Evolutionary conservation across 1,140 invertebrate genomes (phyloP), one percentile per base, ranked within the genome.

Genomic region (Coboldia fuscipes): DNA sequence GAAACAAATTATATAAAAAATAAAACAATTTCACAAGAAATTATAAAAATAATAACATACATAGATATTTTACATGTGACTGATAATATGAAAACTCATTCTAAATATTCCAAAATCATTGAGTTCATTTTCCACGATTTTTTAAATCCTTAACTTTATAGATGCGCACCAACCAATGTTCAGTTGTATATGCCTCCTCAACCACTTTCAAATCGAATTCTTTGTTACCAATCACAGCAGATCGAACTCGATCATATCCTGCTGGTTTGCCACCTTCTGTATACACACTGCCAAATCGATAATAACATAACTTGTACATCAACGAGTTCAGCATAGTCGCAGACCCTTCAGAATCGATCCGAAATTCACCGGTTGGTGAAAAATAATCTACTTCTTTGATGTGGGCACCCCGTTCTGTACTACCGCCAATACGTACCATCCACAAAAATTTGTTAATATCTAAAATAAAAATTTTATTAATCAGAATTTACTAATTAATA

Each of bases 371-470:
- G 38, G 73, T 75, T 1, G 82, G 66, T 21, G 86, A 90, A 61
- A 93, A 97, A 56, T 97, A 97, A 63, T 97, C 89, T 49, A 74
- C 75, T 60, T 97, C 93, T 48, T 88, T 84, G 45, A 97, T 97
- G 51, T 96, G 86, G 30, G 72, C 71, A 23, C 92, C 90, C 44
- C 79, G 70, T 39, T 94, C 88, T 15, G 90, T 97, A 49, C 84
- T 90, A 37, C 90, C 92, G 41, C 89, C 92, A 54, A 97, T 97
- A 38, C 92, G 70, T 6, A 97, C 92, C 92, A 97, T 97, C 92
- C 92, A 97, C 41, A 97, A 64, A 61, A 97, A 97, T 62, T 97
- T 97, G 58, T 97, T 97, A 32, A 97, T 89, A 56, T 94, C 78
- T 80, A 48, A 21, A 53, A 52, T 35, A 34, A 37, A 33, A 39